phyloP scores from a whole-genome alignment of 2,797 vertebrate species.

The Sciurus carolinensis region DNA sequence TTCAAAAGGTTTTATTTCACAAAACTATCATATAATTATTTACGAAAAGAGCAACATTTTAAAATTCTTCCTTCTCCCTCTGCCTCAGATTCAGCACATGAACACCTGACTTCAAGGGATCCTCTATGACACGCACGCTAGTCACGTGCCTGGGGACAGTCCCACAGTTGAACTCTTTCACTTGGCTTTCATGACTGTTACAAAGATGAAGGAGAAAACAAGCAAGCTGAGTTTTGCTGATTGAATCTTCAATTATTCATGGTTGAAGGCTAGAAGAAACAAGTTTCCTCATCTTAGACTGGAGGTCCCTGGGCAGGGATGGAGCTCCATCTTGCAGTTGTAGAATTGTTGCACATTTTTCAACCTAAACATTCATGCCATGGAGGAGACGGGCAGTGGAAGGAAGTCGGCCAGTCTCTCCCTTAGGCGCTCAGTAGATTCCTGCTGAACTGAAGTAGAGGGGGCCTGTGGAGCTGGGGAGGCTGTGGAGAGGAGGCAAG shows the following conservation, averaged over 20 bases:
- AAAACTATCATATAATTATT: background rate
- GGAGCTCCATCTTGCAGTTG: background rate
- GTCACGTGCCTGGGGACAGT: background rate
- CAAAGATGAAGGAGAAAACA: background rate
- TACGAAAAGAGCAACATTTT: background rate
- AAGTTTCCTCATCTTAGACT: background rate
- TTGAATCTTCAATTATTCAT: background rate
- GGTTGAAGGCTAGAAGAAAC: background rate
- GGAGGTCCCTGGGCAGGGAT: background rate
- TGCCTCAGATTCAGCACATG: background rate
- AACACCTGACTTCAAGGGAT: background rate
- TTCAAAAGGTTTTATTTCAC: background rate
- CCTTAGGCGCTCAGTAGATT: background rate
- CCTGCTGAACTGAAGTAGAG: background rate
- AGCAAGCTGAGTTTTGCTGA: background rate
- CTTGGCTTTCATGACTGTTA: background rate
- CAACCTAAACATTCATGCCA: background rate
- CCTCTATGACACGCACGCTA: accelerated
- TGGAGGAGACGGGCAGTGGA: background rate
- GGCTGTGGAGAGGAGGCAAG: background rate
- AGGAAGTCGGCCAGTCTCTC: background rate
- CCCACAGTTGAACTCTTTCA: background rate
- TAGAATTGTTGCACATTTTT: background rate
- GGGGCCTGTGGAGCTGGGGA: accelerated
- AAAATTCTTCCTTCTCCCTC: background rate